Evolutionary conservation across 2,797 vertebrate species (phyloP).

Genomic region (Myoxocephalus aenaeus): DNA sequence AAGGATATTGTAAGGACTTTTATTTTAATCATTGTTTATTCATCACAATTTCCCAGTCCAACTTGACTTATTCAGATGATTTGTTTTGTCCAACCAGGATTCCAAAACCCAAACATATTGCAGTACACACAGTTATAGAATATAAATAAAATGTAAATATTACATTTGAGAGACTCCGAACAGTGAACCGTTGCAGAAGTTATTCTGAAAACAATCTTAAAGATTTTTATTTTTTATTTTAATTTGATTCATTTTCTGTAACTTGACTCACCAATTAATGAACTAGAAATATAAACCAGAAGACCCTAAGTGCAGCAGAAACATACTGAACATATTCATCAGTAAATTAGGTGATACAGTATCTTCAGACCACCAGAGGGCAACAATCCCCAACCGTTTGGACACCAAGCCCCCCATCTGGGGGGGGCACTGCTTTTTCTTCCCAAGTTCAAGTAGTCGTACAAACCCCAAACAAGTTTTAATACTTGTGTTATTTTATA

Average conservation of each 20-base stretch:
- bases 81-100: neutral
- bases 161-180: neutral
- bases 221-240: neutral
- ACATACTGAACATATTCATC: neutral
- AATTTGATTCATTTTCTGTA: neutral
- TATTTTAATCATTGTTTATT: neutral
- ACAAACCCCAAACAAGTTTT: too few relatives aligned
- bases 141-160: neutral
- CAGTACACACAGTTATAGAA: neutral
- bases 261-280: neutral
- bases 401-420: too few relatives aligned
- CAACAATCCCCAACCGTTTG: neutral
- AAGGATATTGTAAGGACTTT: too few relatives aligned
- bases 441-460: too few relatives aligned
- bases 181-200: neutral
- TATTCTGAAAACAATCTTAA: neutral
- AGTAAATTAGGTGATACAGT: neutral
- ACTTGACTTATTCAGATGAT: neutral
- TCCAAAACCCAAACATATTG: neutral
- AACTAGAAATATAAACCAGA: neutral
- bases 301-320: neutral
- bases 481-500: too few relatives aligned
- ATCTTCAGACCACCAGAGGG: conserved; percentile 60
- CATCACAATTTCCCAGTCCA: neutral
- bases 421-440: too few relatives aligned